Evolutionary conservation across 2,113 vertebrate genomes (phyloP), one percentile per base, ranked within the genome.

Genomic region (Petrocephalus zakoni): DNA sequence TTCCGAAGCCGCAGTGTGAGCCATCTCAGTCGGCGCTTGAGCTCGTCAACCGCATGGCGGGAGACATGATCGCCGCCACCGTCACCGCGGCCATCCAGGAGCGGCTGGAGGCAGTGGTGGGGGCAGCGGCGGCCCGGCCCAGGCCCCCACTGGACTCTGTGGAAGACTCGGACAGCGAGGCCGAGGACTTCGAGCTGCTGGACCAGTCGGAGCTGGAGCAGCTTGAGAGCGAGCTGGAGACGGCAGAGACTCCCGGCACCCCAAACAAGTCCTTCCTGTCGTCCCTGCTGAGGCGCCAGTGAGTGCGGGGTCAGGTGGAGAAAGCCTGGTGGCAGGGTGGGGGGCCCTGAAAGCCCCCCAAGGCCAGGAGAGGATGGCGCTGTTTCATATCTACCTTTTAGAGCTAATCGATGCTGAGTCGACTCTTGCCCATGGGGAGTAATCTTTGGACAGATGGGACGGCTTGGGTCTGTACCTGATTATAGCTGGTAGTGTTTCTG

Each of bases 131-230:
- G 52, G 0, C 29, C 37, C 86, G 90, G 83, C 90, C 88, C 11
- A 87, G 90, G 5, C 83, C 89, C 51, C 92, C 92, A 89, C 92
- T 93, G 90, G 94, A 94, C 58, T 84, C 92, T 15, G 94, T 88
- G 0, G 97, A 97, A 90, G 97, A 99, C 90, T 97, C 97, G 64
- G 98, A 99, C 94, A 96, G 97, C 2, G 98, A 99, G 53, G 97
- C 97, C 88, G 98, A 99, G 92, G 98, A 99, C 95, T 99, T 99
- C 93, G 98, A 99, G 97, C 96, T 99, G 91, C 96, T 99, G 92
- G 98, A 99, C 93, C 97, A 99, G 94, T 97, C 98, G 2, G 98
- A 99, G 96, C 96, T 99, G 88, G 98, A 99, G 93, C 97, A 98
- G 83, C 96, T 99, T 91, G 97, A 98, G 91, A 96, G 94, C n/a